Percentiles rank a stretch among this genome's conserved stretches.
phyloP scores from a whole-genome alignment of 2,113 vertebrate species.

The Cebidichthys violaceus region DNA sequence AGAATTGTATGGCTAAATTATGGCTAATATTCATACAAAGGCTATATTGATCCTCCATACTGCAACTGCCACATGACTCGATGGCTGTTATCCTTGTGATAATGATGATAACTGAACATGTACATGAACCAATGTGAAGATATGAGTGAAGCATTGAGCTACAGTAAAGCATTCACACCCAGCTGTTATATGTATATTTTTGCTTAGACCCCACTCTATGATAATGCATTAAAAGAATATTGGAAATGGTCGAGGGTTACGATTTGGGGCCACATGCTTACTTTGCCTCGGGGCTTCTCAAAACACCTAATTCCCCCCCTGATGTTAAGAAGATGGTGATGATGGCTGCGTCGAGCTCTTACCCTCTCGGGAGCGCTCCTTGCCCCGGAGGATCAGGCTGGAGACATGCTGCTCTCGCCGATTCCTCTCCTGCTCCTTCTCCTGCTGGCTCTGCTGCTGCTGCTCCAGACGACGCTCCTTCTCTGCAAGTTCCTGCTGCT shows the following conservation, averaged over 20 bases:
- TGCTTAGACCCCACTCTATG: background rate
- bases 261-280: constrained; percentile 11
- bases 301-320: constrained; percentile 20
- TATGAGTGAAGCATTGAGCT: background rate
- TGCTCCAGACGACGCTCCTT: constrained; percentile 93
- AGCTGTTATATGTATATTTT: constrained; percentile 32
- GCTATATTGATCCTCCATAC: background rate
- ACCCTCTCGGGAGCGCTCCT: constrained; percentile 97
- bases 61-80: background rate
- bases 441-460: constrained; percentile 94
- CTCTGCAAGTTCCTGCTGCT: constrained; percentile 96
- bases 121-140: constrained; percentile 4
- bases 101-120: constrained; percentile 13
- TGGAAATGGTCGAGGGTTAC: constrained; percentile 25
- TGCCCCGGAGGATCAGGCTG: constrained; percentile 90
- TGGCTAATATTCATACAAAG: background rate
- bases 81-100: constrained; percentile 7
- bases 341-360: constrained; percentile 80
- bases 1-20: background rate
- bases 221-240: constrained; percentile 21
- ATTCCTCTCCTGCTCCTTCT: constrained; percentile 94
- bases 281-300: constrained; percentile 20
- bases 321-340: constrained; percentile 24
- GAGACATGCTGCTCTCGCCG: constrained; percentile 93
- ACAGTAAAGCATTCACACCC: constrained; percentile 2